These are phyloP conservation scores for Tridacna crocea DNA, from an alignment of 2,888 invertebrate genomes.

Conservation along the genomic window DNA sequence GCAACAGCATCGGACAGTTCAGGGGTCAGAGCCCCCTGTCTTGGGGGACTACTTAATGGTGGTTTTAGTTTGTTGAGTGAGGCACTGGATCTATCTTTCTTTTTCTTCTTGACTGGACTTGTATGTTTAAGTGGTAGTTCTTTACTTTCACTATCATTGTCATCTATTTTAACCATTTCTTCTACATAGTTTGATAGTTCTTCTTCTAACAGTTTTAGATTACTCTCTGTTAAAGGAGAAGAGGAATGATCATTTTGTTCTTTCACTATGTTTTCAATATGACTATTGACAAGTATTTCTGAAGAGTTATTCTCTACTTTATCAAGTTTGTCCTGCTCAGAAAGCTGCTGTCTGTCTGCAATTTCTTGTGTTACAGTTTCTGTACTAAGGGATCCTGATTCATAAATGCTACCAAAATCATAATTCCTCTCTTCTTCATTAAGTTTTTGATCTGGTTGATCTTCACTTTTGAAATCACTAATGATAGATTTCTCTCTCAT, in stretches of 20 bases:
- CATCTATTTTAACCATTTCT: constrained; percentile 13
- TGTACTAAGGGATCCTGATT: neutral
- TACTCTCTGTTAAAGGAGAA: constrained; percentile 10
- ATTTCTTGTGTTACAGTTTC: neutral
- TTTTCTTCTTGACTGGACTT: constrained; percentile 24
- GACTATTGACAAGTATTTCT: neutral
- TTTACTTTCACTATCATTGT: constrained; percentile 11
- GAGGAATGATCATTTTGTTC: neutral
- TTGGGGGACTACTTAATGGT: constrained; percentile 59
- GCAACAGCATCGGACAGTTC: constrained; percentile 67
- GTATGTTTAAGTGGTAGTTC: constrained; percentile 9
- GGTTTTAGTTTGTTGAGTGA: constrained; percentile 56
- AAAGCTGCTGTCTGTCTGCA: neutral
- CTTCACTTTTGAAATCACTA: constrained; percentile 27
- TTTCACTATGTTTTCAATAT: neutral
- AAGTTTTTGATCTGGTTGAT: neutral
- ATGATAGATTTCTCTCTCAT: constrained; percentile 49
- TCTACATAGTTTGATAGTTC: constrained; percentile 16
- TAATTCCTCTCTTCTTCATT: constrained; percentile 5
- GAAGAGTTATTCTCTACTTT: neutral
- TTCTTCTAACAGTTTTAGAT: constrained; percentile 20
- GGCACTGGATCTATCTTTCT: constrained; percentile 33
- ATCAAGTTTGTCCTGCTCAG: neutral
- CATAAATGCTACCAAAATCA: constrained; percentile 1
- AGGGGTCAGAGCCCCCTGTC: constrained; percentile 50